phyloP scores from a whole-genome alignment of 2,888 invertebrate species.

The Hesperia comma region DNA sequence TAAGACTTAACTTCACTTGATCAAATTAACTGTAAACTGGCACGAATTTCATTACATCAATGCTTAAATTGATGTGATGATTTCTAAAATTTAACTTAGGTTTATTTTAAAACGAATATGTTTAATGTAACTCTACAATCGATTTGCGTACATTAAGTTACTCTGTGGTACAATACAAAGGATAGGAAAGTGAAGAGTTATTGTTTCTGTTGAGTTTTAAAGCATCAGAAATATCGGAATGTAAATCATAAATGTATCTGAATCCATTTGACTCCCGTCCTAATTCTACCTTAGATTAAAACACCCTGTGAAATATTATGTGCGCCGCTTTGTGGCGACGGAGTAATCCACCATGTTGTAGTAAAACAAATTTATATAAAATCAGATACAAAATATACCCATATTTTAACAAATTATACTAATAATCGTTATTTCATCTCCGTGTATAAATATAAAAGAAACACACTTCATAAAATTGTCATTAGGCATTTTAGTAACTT shows the following conservation, averaged over 20 bases:
- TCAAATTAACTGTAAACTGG: not conserved
- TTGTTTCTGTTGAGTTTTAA: conserved; percentile 12
- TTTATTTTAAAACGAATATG: not conserved
- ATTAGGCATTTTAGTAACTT: conserved; percentile 47
- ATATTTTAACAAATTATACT: conserved; percentile 26
- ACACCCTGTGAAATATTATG: conserved; percentile 77
- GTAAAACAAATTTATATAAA: conserved; percentile 34
- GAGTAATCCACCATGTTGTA: conserved; percentile 46
- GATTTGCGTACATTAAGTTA: not conserved
- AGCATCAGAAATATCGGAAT: not conserved
- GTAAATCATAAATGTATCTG: conserved; percentile 29
- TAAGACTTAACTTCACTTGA: conserved; percentile 1
- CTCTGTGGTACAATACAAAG: not conserved
- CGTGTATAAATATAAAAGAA: conserved; percentile 35
- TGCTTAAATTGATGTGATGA: not conserved
- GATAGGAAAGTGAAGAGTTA: conserved; percentile 7
- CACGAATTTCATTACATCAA: not conserved
- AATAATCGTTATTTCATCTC: conserved; percentile 17
- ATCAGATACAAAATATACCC: conserved; percentile 37
- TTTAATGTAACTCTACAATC: not conserved
- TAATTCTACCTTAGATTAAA: conserved; percentile 80
- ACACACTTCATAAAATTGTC: conserved; percentile 33
- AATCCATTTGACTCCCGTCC: conserved; percentile 54
- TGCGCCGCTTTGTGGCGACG: conserved; percentile 53
- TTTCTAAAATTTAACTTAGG: not conserved